Percentiles rank a stretch among this genome's conserved stretches.
Evolutionary conservation across 92 coral and sea anemone species (phyloP).

Genomic region (Chrysogorgia sp.): DNA sequence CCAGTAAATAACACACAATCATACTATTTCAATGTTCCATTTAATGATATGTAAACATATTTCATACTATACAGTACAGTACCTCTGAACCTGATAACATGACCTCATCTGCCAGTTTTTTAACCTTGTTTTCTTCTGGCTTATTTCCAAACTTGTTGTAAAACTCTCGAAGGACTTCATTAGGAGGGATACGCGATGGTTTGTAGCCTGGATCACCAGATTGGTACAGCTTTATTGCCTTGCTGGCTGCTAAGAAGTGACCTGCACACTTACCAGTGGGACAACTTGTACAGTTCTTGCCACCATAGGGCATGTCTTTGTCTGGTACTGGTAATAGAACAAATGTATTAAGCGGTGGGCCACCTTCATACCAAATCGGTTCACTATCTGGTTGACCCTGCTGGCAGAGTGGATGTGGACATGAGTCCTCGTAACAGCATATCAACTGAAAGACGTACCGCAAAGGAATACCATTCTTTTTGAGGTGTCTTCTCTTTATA

Average conservation of each 20-base stretch:
- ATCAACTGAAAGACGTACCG: slow-evolving; percentile 16
- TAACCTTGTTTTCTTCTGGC: too few relatives aligned
- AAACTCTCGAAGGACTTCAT: too few relatives aligned
- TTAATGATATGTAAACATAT: too few relatives aligned
- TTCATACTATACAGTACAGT: too few relatives aligned
- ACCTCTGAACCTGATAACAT: too few relatives aligned
- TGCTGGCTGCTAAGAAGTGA: slow-evolving; percentile 13
- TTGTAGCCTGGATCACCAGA: too few relatives aligned
- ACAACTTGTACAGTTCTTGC: slow-evolving; percentile 4
- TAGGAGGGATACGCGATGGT: too few relatives aligned
- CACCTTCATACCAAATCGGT: slow-evolving; percentile 26
- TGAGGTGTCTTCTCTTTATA: neutral
- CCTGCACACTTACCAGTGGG: slow-evolving; percentile 32
- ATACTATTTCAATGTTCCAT: too few relatives aligned
- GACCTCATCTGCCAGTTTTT: too few relatives aligned
- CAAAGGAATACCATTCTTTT: slow-evolving; percentile 12
- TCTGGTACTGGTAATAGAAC: slow-evolving; percentile 27
- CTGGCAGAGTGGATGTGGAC: neutral
- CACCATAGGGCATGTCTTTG: slow-evolving; percentile 9
- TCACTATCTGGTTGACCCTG: neutral
- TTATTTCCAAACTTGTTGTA: too few relatives aligned
- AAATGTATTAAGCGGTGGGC: slow-evolving; percentile 13
- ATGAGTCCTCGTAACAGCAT: neutral
- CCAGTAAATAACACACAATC: too few relatives aligned
- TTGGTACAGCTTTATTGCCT: slow-evolving; percentile 18